Evolutionary conservation across 2,797 vertebrate species (phyloP).

Genomic region (Eidolon dupreanum): DNA sequence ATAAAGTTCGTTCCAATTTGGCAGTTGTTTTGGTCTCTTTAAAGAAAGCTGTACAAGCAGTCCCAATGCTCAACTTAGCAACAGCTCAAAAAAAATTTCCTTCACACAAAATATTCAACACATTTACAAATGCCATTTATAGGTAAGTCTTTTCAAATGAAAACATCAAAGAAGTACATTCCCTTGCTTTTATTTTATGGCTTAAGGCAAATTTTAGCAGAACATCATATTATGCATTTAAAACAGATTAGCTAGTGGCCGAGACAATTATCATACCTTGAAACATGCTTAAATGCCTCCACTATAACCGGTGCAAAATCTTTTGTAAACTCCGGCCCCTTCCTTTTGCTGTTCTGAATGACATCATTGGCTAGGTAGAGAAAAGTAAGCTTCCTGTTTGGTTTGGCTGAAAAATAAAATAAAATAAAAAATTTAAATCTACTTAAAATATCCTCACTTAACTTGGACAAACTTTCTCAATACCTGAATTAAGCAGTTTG

Average conservation of each 20-base stretch:
- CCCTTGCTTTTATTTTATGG: not conserved
- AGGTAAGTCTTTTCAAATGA: slow-evolving; percentile 11
- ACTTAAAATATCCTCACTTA: slow-evolving; percentile 54
- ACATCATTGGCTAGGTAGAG: slow-evolving; percentile 99
- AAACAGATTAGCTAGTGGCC: slow-evolving; percentile 47
- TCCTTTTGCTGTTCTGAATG: slow-evolving; percentile 99
- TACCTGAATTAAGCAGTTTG: not conserved
- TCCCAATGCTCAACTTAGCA: not conserved
- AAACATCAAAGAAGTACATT: slow-evolving; percentile 43
- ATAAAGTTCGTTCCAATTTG: not conserved
- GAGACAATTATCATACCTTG: slow-evolving; percentile 89
- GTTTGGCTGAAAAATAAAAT: slow-evolving; percentile 88
- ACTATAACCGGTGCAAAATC: slow-evolving; percentile 98
- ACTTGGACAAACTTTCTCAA: slow-evolving; percentile 24
- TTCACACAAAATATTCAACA: not conserved
- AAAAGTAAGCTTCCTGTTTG: slow-evolving; percentile 97
- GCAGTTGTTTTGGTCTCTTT: not conserved
- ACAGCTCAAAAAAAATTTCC: not conserved
- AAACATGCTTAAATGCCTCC: slow-evolving; percentile 97
- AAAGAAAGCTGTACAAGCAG: slow-evolving; percentile 33
- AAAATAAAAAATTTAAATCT: slow-evolving; percentile 9
- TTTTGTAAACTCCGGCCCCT: slow-evolving; percentile 99
- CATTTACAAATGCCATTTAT: slow-evolving; percentile 33
- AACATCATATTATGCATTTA: slow-evolving; percentile 36
- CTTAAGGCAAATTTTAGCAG: slow-evolving; percentile 40